Evolutionary conservation across 2,888 invertebrate genomes (phyloP), one percentile per base, ranked within the genome.

Genomic region (Malthinus seriepunctatus): DNA sequence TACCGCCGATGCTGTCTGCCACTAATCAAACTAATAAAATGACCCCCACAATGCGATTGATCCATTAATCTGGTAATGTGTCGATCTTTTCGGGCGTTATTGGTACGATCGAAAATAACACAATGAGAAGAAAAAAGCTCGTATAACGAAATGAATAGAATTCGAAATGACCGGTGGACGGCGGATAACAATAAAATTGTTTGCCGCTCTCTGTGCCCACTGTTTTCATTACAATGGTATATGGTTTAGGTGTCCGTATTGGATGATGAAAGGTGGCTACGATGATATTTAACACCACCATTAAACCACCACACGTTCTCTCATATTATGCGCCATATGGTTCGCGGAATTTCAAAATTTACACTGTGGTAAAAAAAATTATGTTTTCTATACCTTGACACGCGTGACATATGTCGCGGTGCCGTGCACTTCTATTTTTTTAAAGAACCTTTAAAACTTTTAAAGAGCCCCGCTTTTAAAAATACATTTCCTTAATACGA

Each of bases 41-140:
- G 50, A 46, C 39, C 38, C 34, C 39, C 31, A 32, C 38, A 51
- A 60, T 39, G 51, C 62, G 61, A 65, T 67, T 64, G 64, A 67
- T 69, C 66, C 67, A 65, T 66, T 65, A 69, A 68, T 69, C 64
- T 60, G 61, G 60, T 56, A 66, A 59, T 60, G 54, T 65, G 62
- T 63, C 58, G 56, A 64, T 61, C 66, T 66, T 68, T 68, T 67
- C 66, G 65, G 64, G 59, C 54, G 44, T 62, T 63, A 64, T 56
- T 63, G 57, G 12, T 35, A 39, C 9, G 39, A 57, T 48, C 39
- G 54, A 38, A 48, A 33, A 32, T n/a, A 49, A 50, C 49, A 59
- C 55, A 60, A 56, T 56, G 59, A 37, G 15, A 33, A 33, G n/a
- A 23, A 23, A 23, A 23, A 15, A 47, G n/a, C 9, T 39, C 59